Base-by-base conservation (phyloP, 1,140 invertebrate genomes). In the Dreissena polymorpha region DNA sequence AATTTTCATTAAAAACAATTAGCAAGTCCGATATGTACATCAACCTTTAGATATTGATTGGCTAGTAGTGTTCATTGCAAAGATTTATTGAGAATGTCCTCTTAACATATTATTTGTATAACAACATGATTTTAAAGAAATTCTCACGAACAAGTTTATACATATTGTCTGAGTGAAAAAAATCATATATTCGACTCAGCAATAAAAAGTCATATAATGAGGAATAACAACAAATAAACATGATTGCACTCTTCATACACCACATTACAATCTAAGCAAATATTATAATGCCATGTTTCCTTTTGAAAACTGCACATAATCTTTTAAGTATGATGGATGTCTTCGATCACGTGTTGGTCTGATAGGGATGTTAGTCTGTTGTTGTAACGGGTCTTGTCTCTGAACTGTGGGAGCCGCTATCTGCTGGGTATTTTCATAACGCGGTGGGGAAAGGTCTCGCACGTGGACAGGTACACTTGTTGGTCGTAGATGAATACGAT, bases 401-500 rank as follows among this genome's bases (percentile, higher is more conserved):
- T 69, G 67, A 18, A 29, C 39, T n/a, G 23, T 27, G 16, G 67
- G 16, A 21, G 67, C 23, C 39, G 18, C 60, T 21, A 7, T 63
- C 23, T 69, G 67, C 67, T 69, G 18, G 23, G 16, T 69, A 18
- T 21, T 29, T 16, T 18, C 16, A 27, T 23, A 27, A 60, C 25
- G 25, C 50, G 25, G n/a, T 50, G 51, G 29, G 18, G 27, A 63
- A 27, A 39, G 18, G 25, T 70, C 49, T 18, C 68, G 51, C 10
- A 39, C 53, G 21, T 74, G 74, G 27, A 51, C 55, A 23, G 25
- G 50, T 39, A 63, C n/a, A 39, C 55, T 18, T 51, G 49, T 72
- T 21, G 60, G 71, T 78, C 79, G 39, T 13, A 81, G 55, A n/a
- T 84, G 69, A 16, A 70, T 60, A 57, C 57, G 63, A 57, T 73